phyloP scores from a whole-genome alignment of 1,140 invertebrate species.

The Probaryconus sp. region DNA sequence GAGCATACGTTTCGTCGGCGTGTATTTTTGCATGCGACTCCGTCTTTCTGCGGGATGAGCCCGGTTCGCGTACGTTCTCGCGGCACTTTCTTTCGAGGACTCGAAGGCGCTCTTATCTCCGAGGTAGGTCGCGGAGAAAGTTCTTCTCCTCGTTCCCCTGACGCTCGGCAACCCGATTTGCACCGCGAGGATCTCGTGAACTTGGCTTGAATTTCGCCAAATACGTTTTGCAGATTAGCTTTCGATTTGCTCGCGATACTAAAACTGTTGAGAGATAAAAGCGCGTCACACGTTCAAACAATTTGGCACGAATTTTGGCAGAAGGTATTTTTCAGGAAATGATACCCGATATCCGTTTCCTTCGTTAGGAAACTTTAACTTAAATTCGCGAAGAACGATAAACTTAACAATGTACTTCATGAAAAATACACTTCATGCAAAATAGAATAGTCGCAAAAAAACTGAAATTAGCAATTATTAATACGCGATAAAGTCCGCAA shows the following conservation, averaged over 20 bases:
- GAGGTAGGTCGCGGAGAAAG: constrained; percentile 61
- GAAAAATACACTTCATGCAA: no score
- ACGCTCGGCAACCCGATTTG: constrained; percentile 46
- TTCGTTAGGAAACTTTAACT: no score
- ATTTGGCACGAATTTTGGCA: constrained; percentile 31
- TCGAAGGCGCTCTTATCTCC: constrained; percentile 37
- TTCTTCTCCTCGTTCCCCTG: constrained; percentile 32
- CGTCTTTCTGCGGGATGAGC: constrained; percentile 25
- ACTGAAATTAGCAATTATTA: no score
- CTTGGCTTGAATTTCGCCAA: constrained; percentile 49
- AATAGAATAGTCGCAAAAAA: no score
- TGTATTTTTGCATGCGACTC: constrained; percentile 3
- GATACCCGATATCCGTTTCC: no score
- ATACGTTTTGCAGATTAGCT: constrained; percentile 39
- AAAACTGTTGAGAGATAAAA: constrained; percentile 27
- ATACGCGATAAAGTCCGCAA: no score
- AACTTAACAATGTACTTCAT: no score
- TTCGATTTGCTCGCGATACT: constrained; percentile 25
- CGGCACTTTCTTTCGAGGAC: constrained; percentile 57
- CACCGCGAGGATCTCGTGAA: constrained; percentile 17
- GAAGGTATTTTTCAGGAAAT: constrained; percentile 33
- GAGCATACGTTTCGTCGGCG: constrained; percentile 1
- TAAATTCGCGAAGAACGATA: no score
- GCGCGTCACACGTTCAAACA: constrained; percentile 41
- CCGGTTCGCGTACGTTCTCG: constrained; percentile 39